Evolutionary conservation across 2,113 vertebrate genomes (phyloP).

Genomic region (Phoxinus phoxinus): DNA sequence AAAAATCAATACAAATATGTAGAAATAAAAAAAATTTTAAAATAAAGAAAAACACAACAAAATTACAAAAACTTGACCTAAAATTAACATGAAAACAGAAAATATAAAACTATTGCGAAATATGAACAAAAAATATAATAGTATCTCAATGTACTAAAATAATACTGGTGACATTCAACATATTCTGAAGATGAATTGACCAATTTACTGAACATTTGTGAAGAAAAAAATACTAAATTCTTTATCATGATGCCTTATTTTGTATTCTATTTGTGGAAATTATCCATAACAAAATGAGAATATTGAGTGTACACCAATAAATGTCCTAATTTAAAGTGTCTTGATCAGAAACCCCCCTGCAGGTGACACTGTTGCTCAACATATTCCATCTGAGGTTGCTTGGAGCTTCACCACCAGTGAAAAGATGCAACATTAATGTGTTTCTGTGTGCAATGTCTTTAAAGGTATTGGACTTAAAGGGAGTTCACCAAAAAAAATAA

Average conservation of each 20-base stretch:
- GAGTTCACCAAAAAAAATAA: not conserved
- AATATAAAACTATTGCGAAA: no score
- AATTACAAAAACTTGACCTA: no score
- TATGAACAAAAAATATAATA: no score
- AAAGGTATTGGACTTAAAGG: not conserved
- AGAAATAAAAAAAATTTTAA: no score
- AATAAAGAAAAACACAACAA: no score
- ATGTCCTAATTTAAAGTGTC: not conserved
- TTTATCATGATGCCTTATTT: not conserved
- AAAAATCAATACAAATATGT: no score
- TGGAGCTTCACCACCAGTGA: not conserved
- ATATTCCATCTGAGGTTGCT: not conserved
- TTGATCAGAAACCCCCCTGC: not conserved
- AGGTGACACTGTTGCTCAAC: constrained; percentile 48
- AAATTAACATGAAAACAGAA: no score
- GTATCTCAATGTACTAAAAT: no score
- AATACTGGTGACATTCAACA: not conserved
- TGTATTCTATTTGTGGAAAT: not conserved
- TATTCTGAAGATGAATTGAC: not conserved
- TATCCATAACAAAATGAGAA: not conserved
- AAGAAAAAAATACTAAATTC: not conserved
- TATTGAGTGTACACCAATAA: not conserved
- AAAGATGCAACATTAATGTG: not conserved
- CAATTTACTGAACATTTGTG: not conserved
- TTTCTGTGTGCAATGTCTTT: not conserved